Base-by-base conservation (phyloP, 2,113 vertebrate species). In the Rhineura floridana region DNA sequence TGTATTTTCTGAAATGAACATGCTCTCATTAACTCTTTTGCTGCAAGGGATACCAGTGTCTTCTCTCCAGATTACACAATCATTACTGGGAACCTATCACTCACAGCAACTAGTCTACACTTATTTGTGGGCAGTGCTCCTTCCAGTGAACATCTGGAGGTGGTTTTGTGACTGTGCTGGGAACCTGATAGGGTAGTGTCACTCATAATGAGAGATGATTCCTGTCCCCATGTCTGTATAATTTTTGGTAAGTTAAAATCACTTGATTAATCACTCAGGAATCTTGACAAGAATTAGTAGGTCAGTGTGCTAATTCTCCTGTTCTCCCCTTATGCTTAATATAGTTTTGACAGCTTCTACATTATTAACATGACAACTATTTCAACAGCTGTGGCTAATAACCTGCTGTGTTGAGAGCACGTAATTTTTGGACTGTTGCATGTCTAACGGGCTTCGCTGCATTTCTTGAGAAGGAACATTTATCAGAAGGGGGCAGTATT, bases 391-490 rank as follows among this genome's bases (percentile, higher is more conserved):
- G 2, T 50, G 30, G 23, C 28, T 19, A 23, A 44, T 62, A 75
- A 10, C 25, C 1, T 10, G 39, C 19, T 88, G 50, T 39, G 23
- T 48, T 73, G 33, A 62, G 39, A 73, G 17, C 65, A 59, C 39
- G 42, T 19, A 13, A 30, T 63, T 75, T 39, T n/a, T 39, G 19
- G 23, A 50, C 10, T 63, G 55, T 28, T 87, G 80, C 80, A 77
- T 83, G 79, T 36, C 42, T 82, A 75, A 82, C 55, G 36, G 10
- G 23, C 23, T 77, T 67, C 67, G 44, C 33, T 67, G 33, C 30
- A 82, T 75, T 87, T 88, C 59, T 83, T 39, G n/a, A 88, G 50
- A 81, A 87, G 67, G 6, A 46, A 77, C 23, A 50, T 63, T 82
- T 48, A 17, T n/a, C 72, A 65, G 42, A n/a, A 63, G 30, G 13